Conservation (phyloP, 1,140 invertebrate species). For the Hypothenemus hampei region DNA sequence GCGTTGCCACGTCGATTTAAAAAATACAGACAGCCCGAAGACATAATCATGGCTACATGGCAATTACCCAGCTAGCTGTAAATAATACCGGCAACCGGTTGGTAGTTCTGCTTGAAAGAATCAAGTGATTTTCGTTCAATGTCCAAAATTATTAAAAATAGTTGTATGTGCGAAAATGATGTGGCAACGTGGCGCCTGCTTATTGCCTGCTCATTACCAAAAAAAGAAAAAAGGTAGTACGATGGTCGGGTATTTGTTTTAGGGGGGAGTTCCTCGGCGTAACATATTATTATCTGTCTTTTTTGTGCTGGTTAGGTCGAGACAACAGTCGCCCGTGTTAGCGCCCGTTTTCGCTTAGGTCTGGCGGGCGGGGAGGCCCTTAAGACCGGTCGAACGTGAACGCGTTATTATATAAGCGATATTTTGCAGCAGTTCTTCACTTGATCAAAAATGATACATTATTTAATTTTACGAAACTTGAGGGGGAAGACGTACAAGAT, state of each 20-base stretch:
- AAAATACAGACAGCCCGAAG: too few species aligned
- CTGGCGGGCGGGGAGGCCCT: background rate
- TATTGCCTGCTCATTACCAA: conserved; percentile 32
- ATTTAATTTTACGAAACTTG: background rate
- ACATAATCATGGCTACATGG: too few species aligned
- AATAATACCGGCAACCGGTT: too few species aligned
- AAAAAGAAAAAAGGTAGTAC: conserved; percentile 31
- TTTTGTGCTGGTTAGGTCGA: conserved; percentile 28
- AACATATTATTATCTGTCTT: conserved; percentile 34
- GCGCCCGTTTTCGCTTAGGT: conserved; percentile 15
- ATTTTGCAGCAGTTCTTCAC: background rate
- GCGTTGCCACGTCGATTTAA: background rate
- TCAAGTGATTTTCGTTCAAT: too few species aligned
- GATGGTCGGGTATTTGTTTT: conserved; percentile 33
- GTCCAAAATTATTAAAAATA: too few species aligned
- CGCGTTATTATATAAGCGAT: conserved; percentile 11
- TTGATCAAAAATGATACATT: background rate
- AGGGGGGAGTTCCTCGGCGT: conserved; percentile 23
- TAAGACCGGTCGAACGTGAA: conserved; percentile 17
- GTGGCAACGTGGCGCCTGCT: conserved; percentile 12
- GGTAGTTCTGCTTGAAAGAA: too few species aligned
- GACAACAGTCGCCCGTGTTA: conserved; percentile 21
- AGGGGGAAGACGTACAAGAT: background rate
- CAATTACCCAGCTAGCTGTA: too few species aligned
- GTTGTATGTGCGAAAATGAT: background rate